These are phyloP conservation scores for Pollachius pollachius DNA, from an alignment of 2,113 vertebrate genomes.

Conservation along the genomic window DNA sequence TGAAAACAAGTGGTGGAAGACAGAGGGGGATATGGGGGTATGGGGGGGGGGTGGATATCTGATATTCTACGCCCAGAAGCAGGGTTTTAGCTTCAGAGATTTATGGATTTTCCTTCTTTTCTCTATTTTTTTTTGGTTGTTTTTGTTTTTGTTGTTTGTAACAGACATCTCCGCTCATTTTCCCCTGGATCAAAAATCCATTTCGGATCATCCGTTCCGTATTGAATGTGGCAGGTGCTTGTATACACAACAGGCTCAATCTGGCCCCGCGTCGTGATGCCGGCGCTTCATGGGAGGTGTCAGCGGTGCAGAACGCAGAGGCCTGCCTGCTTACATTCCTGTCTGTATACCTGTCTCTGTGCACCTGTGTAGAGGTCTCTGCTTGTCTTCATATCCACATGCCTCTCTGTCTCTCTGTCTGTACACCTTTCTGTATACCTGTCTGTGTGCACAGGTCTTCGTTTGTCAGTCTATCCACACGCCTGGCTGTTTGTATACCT, in stretches of 20 bases:
- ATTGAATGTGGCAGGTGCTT: conserved; percentile 84
- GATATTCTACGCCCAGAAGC: conserved; percentile 71
- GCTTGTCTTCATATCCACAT: no score
- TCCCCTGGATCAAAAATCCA: conserved; percentile 80
- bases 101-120: conserved; percentile 65
- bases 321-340: conserved; percentile 23
- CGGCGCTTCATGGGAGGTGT: conserved; percentile 75
- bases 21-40: no score
- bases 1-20: conserved; percentile 81
- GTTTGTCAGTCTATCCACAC: no score
- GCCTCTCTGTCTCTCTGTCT: no score
- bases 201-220: conserved; percentile 77
- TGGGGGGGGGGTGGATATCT: conserved; percentile 64
- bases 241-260: conserved; percentile 83
- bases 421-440: no score
- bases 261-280: conserved; percentile 75
- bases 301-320: conserved; percentile 69
- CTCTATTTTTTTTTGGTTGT: conserved; percentile 52
- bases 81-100: conserved; percentile 73
- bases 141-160: conserved; percentile 60
- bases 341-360: no score
- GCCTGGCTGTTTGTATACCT: no score
- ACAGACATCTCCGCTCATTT: conserved; percentile 80
- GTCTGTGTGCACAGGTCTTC: no score
- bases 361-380: no score